These are phyloP conservation scores for Polymixis lichenea DNA, from an alignment of 2,888 invertebrate genomes.

Conservation along the genomic window DNA sequence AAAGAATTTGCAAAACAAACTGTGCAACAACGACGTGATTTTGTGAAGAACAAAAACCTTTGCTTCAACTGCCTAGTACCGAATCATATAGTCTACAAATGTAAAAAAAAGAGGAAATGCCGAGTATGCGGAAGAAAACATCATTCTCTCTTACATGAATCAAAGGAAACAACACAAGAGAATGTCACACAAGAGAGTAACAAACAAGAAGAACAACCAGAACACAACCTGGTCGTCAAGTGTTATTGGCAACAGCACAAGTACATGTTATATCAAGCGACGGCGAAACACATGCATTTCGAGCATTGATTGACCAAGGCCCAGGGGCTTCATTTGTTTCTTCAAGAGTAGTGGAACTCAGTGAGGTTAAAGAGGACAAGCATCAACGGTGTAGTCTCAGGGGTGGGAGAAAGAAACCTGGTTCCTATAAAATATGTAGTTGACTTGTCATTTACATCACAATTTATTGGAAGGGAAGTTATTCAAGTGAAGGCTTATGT, in stretches of 20 bases:
- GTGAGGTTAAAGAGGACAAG: constrained; percentile 49
- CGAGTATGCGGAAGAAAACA: neutral
- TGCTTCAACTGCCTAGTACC: constrained; percentile 27
- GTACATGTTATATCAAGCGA: constrained; percentile 42
- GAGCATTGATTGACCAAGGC: constrained; percentile 64
- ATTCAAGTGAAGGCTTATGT: constrained; percentile 25
- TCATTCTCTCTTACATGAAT: neutral
- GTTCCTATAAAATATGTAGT: constrained; percentile 49
- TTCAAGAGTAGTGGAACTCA: constrained; percentile 51
- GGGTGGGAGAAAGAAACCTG: constrained; percentile 54
- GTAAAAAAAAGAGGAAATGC: neutral
- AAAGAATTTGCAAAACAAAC: constrained; percentile 20
- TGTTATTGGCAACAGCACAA: constrained; percentile 50
- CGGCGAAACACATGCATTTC: constrained; percentile 51
- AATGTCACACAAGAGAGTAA: constrained; percentile 3
- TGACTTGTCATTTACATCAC: constrained; percentile 26
- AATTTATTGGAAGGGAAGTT: neutral
- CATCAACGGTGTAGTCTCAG: constrained; percentile 56
- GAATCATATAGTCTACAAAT: constrained; percentile 24
- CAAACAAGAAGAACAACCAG: constrained; percentile 8
- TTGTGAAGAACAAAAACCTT: constrained; percentile 22
- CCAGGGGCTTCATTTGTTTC: constrained; percentile 65
- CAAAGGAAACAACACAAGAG: neutral
- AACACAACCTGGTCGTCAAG: constrained; percentile 55
- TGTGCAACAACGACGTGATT: constrained; percentile 21